Base-by-base conservation (phyloP, 2,888 invertebrate genomes). In the Pocota personata region DNA sequence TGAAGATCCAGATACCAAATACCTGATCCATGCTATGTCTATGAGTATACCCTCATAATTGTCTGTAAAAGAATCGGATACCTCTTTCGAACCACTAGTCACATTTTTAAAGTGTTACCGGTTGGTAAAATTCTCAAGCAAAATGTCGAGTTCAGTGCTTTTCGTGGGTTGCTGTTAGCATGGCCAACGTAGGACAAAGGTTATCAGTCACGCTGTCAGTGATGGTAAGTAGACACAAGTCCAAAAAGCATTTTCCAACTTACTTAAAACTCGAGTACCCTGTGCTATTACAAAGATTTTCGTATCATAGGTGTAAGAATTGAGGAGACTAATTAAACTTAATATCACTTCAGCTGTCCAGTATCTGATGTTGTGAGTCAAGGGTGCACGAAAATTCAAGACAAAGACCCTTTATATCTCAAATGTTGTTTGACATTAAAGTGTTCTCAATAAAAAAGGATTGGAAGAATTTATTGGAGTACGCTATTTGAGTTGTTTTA, bases 221-320 rank as follows among this genome's bases (percentile, higher is more conserved):
- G 14, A 40, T 3, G 43, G 62, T 62, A 14, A 43, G 43, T 62
- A 12, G 27, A 1, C 0, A 52, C 8, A 27, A 5, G 0, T 14
- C 27, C 6, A n/a, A 0, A 6, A n/a, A n/a, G 2, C 4, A 0
- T n/a, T 43, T 0, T n/a, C n/a, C n/a, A 14, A 21, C 1, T 27
- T 3, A 24, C 14, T 62, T n/a, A 8, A 5, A 46, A 16, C 10
- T 14, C 43, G 62, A 24, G 0, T 62, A 30, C 16, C 62, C 62
- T 43, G 62, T 62, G 62, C 43, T 62, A 62, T 14, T 62, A 62
- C 12, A 30, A 62, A 30, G 62, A 62, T n/a, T n/a, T n/a, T n/a
- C n/a, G n/a, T n/a, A n/a, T n/a, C n/a, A n/a, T n/a, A n/a, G n/a
- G n/a, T n/a, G n/a, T n/a, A n/a, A n/a, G n/a, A n/a, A n/a, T n/a